Evolutionary conservation across 1,140 invertebrate species (phyloP).

Genomic region (Pseudoatta argentina): DNA sequence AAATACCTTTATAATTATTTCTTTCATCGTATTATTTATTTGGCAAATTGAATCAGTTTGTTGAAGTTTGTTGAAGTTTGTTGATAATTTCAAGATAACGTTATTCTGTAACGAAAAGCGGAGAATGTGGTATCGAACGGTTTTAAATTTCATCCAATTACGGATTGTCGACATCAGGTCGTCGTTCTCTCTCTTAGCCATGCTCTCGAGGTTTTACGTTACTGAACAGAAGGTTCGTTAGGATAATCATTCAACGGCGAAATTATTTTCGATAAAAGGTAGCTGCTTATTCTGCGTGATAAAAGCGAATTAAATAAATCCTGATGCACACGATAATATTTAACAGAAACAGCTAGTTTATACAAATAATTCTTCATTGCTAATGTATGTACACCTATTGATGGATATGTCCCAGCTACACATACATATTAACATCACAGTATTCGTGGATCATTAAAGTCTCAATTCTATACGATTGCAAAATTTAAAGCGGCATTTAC

Average conservation of each 20-base stretch:
- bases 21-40: not conserved
- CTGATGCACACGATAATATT: not conserved
- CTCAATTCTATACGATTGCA: no score
- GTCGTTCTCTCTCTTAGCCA: constrained; percentile 15
- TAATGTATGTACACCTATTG: no score
- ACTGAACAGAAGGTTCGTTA: not conserved
- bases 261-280: constrained; percentile 36
- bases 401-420: no score
- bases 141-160: constrained; percentile 71
- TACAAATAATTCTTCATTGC: not conserved
- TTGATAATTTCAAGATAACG: constrained; percentile 32
- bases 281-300: not conserved
- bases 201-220: constrained; percentile 50
- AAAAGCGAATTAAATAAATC: constrained; percentile 29
- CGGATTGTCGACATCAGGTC: constrained; percentile 55
- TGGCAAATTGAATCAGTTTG: constrained; percentile 22
- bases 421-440: no score
- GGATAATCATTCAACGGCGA: not conserved
- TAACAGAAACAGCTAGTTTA: not conserved
- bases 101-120: constrained; percentile 22
- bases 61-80: not conserved
- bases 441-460: no score
- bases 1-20: not conserved
- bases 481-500: no score
- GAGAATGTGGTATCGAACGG: constrained; percentile 11